Evolutionary conservation across 2,888 invertebrate genomes (phyloP).

Genomic region (Erebia aethiops): DNA sequence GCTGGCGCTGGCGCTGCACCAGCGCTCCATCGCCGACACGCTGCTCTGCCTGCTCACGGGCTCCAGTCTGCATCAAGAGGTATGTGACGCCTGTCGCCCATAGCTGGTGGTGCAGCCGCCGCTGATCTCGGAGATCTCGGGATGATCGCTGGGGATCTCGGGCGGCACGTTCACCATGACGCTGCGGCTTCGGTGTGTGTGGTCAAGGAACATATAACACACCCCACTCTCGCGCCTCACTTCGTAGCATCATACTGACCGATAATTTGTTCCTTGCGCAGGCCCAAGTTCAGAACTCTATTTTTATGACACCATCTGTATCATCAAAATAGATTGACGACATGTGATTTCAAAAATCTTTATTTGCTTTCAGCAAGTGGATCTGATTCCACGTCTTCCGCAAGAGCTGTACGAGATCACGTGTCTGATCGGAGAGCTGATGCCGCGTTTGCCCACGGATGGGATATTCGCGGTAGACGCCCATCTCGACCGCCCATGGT

Average conservation of each 20-base stretch:
- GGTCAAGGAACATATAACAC: no score
- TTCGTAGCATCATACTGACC: no score
- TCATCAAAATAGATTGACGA: no score
- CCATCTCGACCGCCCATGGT: constrained; percentile 89
- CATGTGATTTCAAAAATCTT: neutral
- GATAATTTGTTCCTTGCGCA: no score
- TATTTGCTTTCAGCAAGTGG: constrained; percentile 83
- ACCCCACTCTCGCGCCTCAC: no score
- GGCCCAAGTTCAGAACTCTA: no score
- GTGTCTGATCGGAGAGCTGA: constrained; percentile 97
- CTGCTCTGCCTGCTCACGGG: constrained; percentile 97
- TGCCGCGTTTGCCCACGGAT: constrained; percentile 97
- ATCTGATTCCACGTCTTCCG: constrained; percentile 94
- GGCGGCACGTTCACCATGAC: constrained; percentile 98
- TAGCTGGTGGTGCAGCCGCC: constrained; percentile 96
- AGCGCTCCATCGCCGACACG: constrained; percentile 98
- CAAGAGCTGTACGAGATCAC: constrained; percentile 99
- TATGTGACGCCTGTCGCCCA: constrained; percentile 40
- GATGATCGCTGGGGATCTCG: constrained; percentile 84
- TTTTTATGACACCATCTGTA: no score
- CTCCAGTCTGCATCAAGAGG: constrained; percentile 85
- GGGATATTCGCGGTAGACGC: constrained; percentile 97
- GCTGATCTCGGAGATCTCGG: constrained; percentile 80
- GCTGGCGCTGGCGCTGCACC: constrained; percentile 94
- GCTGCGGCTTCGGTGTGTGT: constrained; percentile 92